Percentiles rank a stretch among this genome's conserved stretches.
phyloP scores from a whole-genome alignment of 2,888 invertebrate species.

The Tryphoninae sp. region DNA sequence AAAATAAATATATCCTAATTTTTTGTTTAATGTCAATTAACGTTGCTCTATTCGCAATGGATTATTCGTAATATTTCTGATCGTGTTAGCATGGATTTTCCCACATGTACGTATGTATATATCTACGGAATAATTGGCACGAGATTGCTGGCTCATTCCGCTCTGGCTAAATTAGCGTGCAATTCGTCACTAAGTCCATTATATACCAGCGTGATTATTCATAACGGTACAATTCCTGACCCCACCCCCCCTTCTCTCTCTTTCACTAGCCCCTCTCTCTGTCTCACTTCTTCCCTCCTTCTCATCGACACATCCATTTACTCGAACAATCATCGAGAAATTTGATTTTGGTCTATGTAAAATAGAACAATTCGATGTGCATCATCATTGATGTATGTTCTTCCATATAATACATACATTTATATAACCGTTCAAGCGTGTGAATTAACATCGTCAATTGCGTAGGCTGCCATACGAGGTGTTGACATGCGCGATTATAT shows the following conservation, averaged over 20 bases:
- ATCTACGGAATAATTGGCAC: constrained; percentile 41
- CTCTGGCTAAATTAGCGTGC: constrained; percentile 44
- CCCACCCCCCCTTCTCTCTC: constrained; percentile 2
- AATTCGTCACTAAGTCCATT: constrained; percentile 54
- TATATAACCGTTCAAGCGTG: constrained; percentile 1
- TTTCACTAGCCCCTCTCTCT: not conserved
- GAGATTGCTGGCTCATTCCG: constrained; percentile 43
- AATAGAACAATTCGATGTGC: constrained; percentile 15
- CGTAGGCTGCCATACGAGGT: not conserved
- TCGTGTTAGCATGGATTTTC: not conserved
- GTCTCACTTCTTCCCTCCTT: no score
- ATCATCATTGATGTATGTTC: not conserved
- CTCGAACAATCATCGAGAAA: constrained; percentile 32
- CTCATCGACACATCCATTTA: not conserved
- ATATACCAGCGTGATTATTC: constrained; percentile 45
- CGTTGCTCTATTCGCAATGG: not conserved
- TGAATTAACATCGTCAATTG: constrained; percentile 9
- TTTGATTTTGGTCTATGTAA: constrained; percentile 16
- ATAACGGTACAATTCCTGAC: constrained; percentile 42
- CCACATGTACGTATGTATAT: not conserved
- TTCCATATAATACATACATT: constrained; percentile 11
- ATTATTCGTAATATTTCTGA: not conserved
- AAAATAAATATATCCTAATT: not conserved
- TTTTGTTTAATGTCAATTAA: not conserved
- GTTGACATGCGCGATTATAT: constrained; percentile 16